These are phyloP conservation scores for Cricetomys ansorgei DNA, from an alignment of 2,113 vertebrate genomes.

Conservation along the genomic window DNA sequence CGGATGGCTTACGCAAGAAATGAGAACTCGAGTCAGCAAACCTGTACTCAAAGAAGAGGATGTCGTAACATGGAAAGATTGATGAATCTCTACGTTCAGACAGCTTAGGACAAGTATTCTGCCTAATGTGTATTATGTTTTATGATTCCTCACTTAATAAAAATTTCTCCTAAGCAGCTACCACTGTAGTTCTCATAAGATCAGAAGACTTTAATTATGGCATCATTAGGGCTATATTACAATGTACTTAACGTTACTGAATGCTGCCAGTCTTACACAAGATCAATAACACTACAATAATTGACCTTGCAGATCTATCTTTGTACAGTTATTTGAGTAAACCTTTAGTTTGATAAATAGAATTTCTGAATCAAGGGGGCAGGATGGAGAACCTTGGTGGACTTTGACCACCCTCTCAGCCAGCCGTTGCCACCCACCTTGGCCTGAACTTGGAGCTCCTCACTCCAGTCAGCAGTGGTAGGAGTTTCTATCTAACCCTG, in stretches of 20 bases:
- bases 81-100: background rate
- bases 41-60: background rate
- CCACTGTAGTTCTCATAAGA: conserved; percentile 19
- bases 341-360: background rate
- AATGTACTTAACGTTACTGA: background rate
- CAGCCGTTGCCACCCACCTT: background rate
- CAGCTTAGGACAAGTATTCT: background rate
- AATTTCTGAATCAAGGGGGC: conserved; percentile 28
- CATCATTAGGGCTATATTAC: background rate
- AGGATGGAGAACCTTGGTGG: background rate
- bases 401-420: background rate
- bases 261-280: background rate
- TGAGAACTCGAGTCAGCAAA: background rate
- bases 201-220: background rate
- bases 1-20: background rate
- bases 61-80: background rate
- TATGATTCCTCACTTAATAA: background rate
- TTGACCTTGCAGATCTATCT: background rate
- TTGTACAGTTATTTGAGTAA: conserved; percentile 20
- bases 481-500: background rate
- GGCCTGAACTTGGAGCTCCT: background rate
- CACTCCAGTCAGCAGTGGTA: too few species aligned
- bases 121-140: conserved; percentile 21
- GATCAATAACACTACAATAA: background rate
- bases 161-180: conserved; percentile 10